These are phyloP conservation scores for Microdon myrmicae DNA, from an alignment of 2,888 invertebrate species.

Conservation along the genomic window DNA sequence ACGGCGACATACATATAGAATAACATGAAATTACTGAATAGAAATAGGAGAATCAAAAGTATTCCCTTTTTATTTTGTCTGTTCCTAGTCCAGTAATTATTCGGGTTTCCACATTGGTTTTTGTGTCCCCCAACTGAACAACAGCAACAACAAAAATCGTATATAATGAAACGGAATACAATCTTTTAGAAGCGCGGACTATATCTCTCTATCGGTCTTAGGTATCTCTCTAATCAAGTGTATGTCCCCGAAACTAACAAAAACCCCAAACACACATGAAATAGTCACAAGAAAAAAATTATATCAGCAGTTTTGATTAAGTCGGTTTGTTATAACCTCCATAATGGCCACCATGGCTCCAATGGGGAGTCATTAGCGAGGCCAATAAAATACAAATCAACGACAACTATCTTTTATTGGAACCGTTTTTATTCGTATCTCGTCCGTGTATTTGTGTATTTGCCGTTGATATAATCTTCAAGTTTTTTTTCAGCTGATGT, in stretches of 20 bases:
- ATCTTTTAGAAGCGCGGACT: background rate
- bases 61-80: slow-evolving; percentile 42
- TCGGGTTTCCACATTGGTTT: slow-evolving; percentile 41
- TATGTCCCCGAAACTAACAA: slow-evolving; percentile 38
- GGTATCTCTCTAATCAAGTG: slow-evolving; percentile 41
- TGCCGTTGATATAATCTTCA: too few species aligned
- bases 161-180: background rate
- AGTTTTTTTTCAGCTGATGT: slow-evolving; percentile 2
- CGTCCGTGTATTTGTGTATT: slow-evolving; percentile 33
- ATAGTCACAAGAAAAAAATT: slow-evolving; percentile 8
- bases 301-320: slow-evolving; percentile 49
- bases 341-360: slow-evolving; percentile 51
- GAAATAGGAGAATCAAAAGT: slow-evolving; percentile 14
- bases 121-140: slow-evolving; percentile 18
- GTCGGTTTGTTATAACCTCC: slow-evolving; percentile 49
- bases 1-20: too few species aligned
- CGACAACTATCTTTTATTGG: slow-evolving; percentile 51
- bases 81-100: slow-evolving; percentile 50
- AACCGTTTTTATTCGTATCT: slow-evolving; percentile 44
- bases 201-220: slow-evolving; percentile 11
- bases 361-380: slow-evolving; percentile 49
- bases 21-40: too few species aligned
- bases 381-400: slow-evolving; percentile 53
- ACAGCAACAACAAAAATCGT: background rate
- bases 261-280: slow-evolving; percentile 5